These are phyloP conservation scores for Gadus macrocephalus DNA, from an alignment of 2,113 vertebrate genomes.

Conservation along the genomic window DNA sequence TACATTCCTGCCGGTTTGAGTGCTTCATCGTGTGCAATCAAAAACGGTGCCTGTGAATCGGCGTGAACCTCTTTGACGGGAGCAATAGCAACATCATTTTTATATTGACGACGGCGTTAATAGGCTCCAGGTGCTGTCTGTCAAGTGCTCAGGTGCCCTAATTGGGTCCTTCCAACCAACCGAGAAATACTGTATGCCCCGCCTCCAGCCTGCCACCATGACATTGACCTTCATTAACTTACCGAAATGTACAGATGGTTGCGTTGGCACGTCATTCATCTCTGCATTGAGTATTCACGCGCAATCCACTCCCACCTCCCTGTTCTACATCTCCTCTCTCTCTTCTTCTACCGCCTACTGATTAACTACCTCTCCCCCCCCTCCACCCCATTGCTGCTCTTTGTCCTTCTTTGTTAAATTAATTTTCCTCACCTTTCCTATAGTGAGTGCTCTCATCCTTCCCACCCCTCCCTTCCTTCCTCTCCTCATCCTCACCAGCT, in stretches of 20 bases:
- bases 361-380: background rate
- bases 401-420: background rate
- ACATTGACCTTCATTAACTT: too few relatives aligned
- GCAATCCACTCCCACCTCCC: background rate
- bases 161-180: background rate
- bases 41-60: too few relatives aligned
- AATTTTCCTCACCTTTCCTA: background rate
- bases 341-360: background rate
- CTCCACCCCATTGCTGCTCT: background rate
- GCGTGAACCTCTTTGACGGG: too few relatives aligned
- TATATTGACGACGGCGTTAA: too few relatives aligned
- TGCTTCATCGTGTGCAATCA: too few relatives aligned
- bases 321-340: conserved; percentile 1
- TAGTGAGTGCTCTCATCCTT: background rate
- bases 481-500: background rate
- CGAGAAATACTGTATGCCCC: background rate
- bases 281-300: background rate
- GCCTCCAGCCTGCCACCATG: background rate
- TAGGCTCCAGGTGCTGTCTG: too few relatives aligned
- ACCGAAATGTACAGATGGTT: background rate
- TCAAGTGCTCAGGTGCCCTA: background rate
- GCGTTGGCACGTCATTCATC: conserved; percentile 5
- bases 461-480: background rate
- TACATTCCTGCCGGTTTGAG: too few relatives aligned
- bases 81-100: too few relatives aligned